Base-by-base conservation (phyloP, 2,888 invertebrate species). In the Eilema griseolum region DNA sequence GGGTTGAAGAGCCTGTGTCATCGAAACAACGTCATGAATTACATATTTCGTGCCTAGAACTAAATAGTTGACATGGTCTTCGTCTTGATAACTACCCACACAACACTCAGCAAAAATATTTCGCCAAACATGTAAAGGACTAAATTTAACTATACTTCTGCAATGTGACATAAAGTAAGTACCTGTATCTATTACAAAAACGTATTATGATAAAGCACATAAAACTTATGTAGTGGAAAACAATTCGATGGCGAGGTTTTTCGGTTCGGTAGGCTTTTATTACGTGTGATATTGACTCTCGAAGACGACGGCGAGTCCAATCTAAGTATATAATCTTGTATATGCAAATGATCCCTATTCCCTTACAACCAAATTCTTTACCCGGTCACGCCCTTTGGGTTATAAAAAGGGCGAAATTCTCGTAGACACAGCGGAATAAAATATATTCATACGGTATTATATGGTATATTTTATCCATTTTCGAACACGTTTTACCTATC, bases 241-340 rank as follows among this genome's bases (percentile, higher is more conserved):
- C 90, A 92, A 92, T 91, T 91, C 88, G 82, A 85, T 81, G 85
- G 84, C 82, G 82, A 91, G 90, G 85, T 89, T 90, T 89, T 87
- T 86, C 89, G 88, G 84, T 87, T 87, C 89, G 87, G 85, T 88
- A 85, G 89, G 85, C 85, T 85, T 89, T 90, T 91, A 92, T 92
- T 91, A 90, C 90, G 89, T 89, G 90, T 89, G 89, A 91, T 92
- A 92, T 92, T 89, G 92, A 90, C 89, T 92, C 88, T 88, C 86
- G 83, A 86, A 82, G 82, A 83, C 85, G 83, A 84, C 85, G 83
- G 83, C 85, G 85, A 86, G 85, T 79, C 88, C 88, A 89, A 91
- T 89, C 88, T 89, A 89, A 90, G 90, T 89, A 91, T 90, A 92
- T 90, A 92, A 91, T 90, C 90, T 89, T 89, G 90, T 92, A 89